These are phyloP conservation scores for Trematocara zebra DNA, from an alignment of 2,113 vertebrate species.

Conservation along the genomic window DNA sequence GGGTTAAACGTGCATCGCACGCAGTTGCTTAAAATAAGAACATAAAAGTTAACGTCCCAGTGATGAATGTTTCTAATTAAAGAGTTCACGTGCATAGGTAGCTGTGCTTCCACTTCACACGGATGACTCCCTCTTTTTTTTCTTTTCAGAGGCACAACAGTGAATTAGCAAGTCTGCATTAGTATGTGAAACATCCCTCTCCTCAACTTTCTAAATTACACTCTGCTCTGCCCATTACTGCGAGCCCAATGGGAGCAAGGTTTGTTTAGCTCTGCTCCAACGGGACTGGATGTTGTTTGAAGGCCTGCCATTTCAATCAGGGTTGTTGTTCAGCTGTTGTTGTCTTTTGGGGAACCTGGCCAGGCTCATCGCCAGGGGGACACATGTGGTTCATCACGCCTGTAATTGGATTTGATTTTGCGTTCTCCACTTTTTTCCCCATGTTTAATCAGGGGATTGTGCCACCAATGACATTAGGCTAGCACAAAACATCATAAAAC, in stretches of 20 bases:
- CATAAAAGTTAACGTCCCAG: background rate
- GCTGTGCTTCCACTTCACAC: background rate
- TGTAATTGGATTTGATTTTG: constrained; percentile 74
- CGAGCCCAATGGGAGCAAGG: constrained; percentile 33
- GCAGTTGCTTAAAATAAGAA: background rate
- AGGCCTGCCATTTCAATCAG: constrained; percentile 71
- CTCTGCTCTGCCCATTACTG: constrained; percentile 42
- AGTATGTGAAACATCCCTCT: constrained; percentile 20
- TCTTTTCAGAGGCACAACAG: background rate
- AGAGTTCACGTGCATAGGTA: background rate
- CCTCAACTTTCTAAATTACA: constrained; percentile 46
- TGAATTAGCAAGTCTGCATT: constrained; percentile 15
- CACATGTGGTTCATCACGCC: constrained; percentile 69
- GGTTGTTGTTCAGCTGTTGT: constrained; percentile 58
- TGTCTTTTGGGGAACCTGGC: constrained; percentile 57
- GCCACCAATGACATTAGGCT: constrained; percentile 7
- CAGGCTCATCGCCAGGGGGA: constrained; percentile 41
- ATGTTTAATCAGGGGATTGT: constrained; percentile 57
- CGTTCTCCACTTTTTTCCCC: constrained; percentile 38
- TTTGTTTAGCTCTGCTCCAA: constrained; percentile 65
- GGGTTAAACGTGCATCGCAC: background rate
- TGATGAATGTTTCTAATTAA: background rate
- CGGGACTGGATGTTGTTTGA: constrained; percentile 67
- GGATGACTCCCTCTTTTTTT: background rate
- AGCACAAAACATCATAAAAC: background rate